Percentiles rank a stretch among this genome's conserved stretches.
Evolutionary conservation across 2,888 invertebrate species (phyloP).

Genomic region (Leucania comma): DNA sequence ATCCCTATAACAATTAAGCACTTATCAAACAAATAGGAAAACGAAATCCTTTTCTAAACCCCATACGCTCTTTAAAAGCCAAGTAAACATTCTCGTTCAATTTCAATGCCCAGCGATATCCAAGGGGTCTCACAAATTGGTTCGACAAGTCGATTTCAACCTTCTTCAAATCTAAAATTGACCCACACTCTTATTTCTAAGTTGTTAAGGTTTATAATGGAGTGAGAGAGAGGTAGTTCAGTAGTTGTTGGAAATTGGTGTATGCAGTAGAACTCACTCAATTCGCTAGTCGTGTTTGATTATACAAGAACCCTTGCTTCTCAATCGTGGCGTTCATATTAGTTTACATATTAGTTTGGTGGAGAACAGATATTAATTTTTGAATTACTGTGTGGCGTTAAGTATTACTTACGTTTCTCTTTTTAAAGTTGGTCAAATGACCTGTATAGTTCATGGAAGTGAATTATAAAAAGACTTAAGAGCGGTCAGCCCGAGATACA

Average conservation of each 20-base stretch:
- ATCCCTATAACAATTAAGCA: constrained; percentile 19
- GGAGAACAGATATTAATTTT: constrained; percentile 29
- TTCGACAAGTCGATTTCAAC: constrained; percentile 52
- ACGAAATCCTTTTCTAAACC: constrained; percentile 40
- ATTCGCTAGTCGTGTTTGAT: constrained; percentile 85
- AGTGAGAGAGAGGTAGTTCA: constrained; percentile 21
- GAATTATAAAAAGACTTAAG: too few relatives aligned
- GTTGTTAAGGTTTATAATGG: constrained; percentile 63
- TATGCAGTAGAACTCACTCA: constrained; percentile 79
- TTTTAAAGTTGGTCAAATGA: too few relatives aligned
- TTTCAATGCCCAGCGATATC: constrained; percentile 79
- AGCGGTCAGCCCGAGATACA: too few relatives aligned
- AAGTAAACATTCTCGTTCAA: constrained; percentile 79
- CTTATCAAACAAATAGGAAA: constrained; percentile 18
- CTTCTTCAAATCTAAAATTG: constrained; percentile 26
- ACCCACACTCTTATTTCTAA: constrained; percentile 49
- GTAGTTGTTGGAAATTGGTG: constrained; percentile 54
- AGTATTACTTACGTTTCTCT: too few relatives aligned
- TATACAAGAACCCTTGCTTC: constrained; percentile 76
- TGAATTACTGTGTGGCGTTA: neutral
- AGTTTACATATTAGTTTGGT: constrained; percentile 44
- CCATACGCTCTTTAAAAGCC: constrained; percentile 69
- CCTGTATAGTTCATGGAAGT: too few relatives aligned
- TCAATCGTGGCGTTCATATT: constrained; percentile 36
- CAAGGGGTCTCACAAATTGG: constrained; percentile 74